A percentile compares a stretch with the other conserved stretches of the same genome.
These are phyloP conservation scores for Columba janthina DNA, from an alignment of 2,113 vertebrate genomes.

Conservation along the genomic window DNA sequence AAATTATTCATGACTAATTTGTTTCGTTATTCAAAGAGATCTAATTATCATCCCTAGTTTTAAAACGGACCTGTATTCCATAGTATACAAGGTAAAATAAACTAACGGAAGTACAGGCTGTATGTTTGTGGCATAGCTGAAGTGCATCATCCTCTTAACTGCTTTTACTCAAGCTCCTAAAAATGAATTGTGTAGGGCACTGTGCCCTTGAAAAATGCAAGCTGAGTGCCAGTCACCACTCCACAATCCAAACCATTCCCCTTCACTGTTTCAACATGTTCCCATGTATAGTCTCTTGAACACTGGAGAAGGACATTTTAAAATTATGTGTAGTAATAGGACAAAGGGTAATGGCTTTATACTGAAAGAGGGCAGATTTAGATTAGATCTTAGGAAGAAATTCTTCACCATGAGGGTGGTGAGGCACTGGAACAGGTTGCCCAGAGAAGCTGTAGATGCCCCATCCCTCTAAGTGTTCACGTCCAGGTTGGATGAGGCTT, in stretches of 20 bases:
- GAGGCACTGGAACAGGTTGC: too few species aligned
- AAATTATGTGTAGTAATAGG: too few species aligned
- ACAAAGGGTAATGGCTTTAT: too few species aligned
- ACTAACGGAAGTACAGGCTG: neutral
- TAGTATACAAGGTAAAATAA: neutral
- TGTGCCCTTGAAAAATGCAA: neutral
- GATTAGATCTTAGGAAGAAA: too few species aligned
- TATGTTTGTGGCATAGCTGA: neutral
- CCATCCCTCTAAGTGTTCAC: too few species aligned
- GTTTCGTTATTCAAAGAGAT: neutral
- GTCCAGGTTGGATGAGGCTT: too few species aligned
- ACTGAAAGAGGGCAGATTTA: too few species aligned
- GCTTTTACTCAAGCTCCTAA: neutral
- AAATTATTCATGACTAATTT: slow-evolving; percentile 40
- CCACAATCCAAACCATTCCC: neutral
- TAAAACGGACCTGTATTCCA: neutral
- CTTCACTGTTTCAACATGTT: neutral
- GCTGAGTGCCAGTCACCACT: neutral
- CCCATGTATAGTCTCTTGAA: neutral
- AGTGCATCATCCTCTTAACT: neutral
- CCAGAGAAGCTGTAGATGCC: too few species aligned
- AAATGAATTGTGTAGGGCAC: fast-evolving
- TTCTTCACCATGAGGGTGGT: too few species aligned
- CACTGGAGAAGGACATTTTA: too few species aligned
- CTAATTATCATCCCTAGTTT: neutral